Percentiles rank a stretch among this genome's conserved stretches.
Conservation (phyloP, 1,140 invertebrate species). For the Neelides sp. region DNA sequence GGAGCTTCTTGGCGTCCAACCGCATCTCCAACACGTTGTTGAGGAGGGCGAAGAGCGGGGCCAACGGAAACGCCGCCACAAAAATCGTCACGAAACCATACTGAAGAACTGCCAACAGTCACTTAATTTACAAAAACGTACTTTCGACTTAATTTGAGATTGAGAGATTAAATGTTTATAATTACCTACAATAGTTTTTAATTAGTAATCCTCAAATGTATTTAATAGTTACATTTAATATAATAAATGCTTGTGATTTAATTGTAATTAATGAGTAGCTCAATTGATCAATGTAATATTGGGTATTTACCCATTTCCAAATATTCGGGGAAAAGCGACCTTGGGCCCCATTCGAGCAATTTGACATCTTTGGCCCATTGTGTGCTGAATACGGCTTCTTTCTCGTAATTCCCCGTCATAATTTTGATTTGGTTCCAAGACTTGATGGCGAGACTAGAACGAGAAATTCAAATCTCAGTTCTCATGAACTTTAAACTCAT, state of each 20-base stretch:
- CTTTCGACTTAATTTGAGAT: not conserved
- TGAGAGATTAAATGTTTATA: slow-evolving; percentile 1
- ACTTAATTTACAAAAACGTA: too few species aligned
- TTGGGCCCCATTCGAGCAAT: slow-evolving; percentile 69
- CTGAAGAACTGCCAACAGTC: slow-evolving; percentile 56
- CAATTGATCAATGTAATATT: slow-evolving; percentile 1
- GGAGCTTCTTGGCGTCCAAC: slow-evolving; percentile 71
- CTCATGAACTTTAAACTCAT: not conserved
- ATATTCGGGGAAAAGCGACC: slow-evolving; percentile 49
- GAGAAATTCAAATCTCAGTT: not conserved
- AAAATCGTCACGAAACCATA: slow-evolving; percentile 85
- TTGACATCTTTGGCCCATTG: slow-evolving; percentile 88
- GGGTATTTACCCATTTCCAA: slow-evolving; percentile 33
- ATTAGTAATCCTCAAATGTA: too few species aligned
- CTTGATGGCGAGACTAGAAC: slow-evolving; percentile 48
- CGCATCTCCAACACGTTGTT: slow-evolving; percentile 84
- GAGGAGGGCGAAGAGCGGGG: slow-evolving; percentile 71
- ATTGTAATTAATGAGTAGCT: not conserved
- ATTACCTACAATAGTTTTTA: too few species aligned
- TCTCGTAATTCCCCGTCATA: slow-evolving; percentile 39
- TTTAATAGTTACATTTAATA: too few species aligned
- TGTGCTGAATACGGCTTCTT: slow-evolving; percentile 36
- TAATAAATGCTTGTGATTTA: too few species aligned
- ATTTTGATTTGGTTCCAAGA: slow-evolving; percentile 55
- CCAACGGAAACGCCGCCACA: slow-evolving; percentile 76